Base-by-base conservation (phyloP, 2,888 invertebrate genomes). In the Tinea pellionella region DNA sequence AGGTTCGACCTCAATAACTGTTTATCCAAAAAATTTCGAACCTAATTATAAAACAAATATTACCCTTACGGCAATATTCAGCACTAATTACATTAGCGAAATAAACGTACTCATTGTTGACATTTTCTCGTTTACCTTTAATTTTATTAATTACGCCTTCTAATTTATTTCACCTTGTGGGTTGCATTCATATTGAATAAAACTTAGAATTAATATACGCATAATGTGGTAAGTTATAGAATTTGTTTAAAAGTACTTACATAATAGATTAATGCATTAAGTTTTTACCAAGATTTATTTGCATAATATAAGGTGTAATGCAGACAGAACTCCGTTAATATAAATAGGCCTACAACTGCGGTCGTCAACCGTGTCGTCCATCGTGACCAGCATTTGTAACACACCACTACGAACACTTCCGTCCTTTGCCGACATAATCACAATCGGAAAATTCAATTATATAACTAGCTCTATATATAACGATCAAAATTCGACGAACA, bases 401-500 rank as follows among this genome's bases (percentile, higher is more conserved):
- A 84, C 57, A 86, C 78, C 74, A 78, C 63, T 64, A 62, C 70
- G 66, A 71, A 74, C 78, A 80, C 84, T 85, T 86, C 86, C 86
- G 84, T 71, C 77, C 77, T 69, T 67, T 68, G 69, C 72, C 72
- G 73, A 75, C 75, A 79, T 80, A 78, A 83, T 85, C 83, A 86
- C 78, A 81, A 78, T 81, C 79, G 77, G 78, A 80, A 80, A 83
- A 84, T 77, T 79, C 77, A 82, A 81, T 72, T 75, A 77, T 78
- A 53, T 53, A 47, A 47, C 4, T 47, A 16, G 9, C 8, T 2
- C 16, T 47, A 47, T 16, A 42, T 18, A 53, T 53, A 53, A 53
- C n/a, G 12, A 32, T 29, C 56, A 30, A 60, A 57, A 53, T 56
- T 61, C 59, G 42, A 55, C 43, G 56, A 53, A 61, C 30, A 69